phyloP scores from a whole-genome alignment of 2,113 vertebrate genomes.

The Heterotis niloticus region DNA sequence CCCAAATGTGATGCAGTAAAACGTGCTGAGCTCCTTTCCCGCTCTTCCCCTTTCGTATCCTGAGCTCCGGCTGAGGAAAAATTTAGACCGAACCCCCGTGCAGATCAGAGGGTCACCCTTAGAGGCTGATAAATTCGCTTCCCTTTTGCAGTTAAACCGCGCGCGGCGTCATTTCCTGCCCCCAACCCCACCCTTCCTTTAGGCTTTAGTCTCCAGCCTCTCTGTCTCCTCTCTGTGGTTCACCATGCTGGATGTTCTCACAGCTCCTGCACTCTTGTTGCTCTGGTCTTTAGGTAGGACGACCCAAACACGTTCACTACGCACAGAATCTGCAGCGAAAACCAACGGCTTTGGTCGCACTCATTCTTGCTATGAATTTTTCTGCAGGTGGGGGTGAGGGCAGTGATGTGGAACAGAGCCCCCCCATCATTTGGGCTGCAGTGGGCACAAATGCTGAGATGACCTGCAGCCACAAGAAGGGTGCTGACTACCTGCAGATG shows the following conservation, averaged over 20 bases:
- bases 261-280: slow-evolving; percentile 17
- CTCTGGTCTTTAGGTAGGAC: background rate
- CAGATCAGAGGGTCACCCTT: too few relatives aligned
- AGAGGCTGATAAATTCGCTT: too few relatives aligned
- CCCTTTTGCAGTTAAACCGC: background rate
- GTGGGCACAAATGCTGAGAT: background rate
- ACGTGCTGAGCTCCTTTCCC: too few relatives aligned
- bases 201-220: background rate
- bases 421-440: slow-evolving; percentile 4
- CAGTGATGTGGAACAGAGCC: slow-evolving; percentile 33
- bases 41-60: too few relatives aligned
- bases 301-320: too few relatives aligned
- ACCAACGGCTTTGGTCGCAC: too few relatives aligned
- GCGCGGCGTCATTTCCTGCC: slow-evolving; percentile 1
- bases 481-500: background rate
- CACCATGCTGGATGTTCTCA: slow-evolving; percentile 26
- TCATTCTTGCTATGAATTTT: background rate
- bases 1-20: too few relatives aligned
- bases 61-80: too few relatives aligned
- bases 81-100: too few relatives aligned
- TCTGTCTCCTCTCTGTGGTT: background rate
- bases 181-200: background rate
- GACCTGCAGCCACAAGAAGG: slow-evolving; percentile 23
- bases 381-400: background rate
- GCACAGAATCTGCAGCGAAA: too few relatives aligned